Evolutionary conservation across 2,888 invertebrate genomes (phyloP), one percentile per base, ranked within the genome.

Genomic region (Drosophila subquinaria): DNA sequence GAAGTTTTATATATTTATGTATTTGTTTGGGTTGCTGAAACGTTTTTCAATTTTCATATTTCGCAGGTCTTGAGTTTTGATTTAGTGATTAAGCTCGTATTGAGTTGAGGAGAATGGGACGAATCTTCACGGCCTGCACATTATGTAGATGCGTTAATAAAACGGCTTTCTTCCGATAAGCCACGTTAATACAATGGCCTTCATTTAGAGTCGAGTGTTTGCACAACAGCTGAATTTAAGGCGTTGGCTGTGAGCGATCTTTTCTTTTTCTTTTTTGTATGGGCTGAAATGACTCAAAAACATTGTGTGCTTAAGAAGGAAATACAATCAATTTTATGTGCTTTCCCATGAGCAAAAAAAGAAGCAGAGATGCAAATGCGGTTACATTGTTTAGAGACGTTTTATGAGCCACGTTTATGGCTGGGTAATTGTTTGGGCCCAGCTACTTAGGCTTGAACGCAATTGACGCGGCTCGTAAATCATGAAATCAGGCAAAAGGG

Each of bases 11-110:
- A 57, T 40, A 42, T 51, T 36, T n/a, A 50, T 47, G 56, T 61
- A 38, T 57, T 23, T 43, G 43, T 52, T 30, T 68, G 53, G 17
- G 20, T 50, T 17, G 79, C 51, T 65, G 70, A 65, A 65, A 55
- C 69, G 80, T 80, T 89, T 45, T 89, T 89, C 89, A 86, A 89
- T 86, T 86, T 89, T 89, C 88, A 85, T 88, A 84, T 89, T 86
- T 84, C 88, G 82, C 75, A 79, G 74, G 85, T 67, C 80, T 62
- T 71, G 64, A 40, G 52, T 63, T 73, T 82, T 86, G 89, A 89
- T 89, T 85, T 87, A 84, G 85, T 67, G 89, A 83, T 83, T 83
- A 74, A 66, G 33, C 48, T 30, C 15, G 2, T 17, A 66, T 51
- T 42, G 17, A 42, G 61, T 45, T 69, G 68, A 52, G 30, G 30